These are phyloP conservation scores for Scatophagus argus DNA, from an alignment of 2,113 vertebrate species.

Conservation along the genomic window DNA sequence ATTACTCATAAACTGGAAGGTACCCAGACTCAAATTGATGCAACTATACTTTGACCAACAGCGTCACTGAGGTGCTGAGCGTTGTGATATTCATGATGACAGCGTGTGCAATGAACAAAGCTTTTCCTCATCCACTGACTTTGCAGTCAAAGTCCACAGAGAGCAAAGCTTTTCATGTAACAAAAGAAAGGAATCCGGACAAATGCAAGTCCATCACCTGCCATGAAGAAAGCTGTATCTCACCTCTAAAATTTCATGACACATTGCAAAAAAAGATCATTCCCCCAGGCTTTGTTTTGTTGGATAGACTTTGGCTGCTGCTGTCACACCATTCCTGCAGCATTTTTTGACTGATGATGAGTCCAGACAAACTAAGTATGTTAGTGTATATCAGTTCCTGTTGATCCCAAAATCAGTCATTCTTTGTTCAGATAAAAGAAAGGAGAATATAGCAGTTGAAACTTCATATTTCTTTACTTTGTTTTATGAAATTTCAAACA, in stretches of 20 bases:
- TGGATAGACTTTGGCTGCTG: slow-evolving; percentile 51
- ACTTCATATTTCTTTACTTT: background rate
- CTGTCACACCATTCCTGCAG: slow-evolving; percentile 45
- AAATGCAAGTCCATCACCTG: slow-evolving; percentile 50
- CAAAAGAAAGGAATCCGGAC: background rate
- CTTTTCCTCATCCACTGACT: slow-evolving; percentile 8
- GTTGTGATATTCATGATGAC: slow-evolving; percentile 44
- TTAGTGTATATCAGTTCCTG: slow-evolving; percentile 7
- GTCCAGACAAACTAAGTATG: slow-evolving; percentile 32
- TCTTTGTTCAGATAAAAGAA: background rate
- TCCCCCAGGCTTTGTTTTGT: slow-evolving; percentile 47
- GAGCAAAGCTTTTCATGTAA: slow-evolving; percentile 41
- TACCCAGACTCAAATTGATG: background rate
- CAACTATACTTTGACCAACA: background rate
- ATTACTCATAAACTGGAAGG: background rate
- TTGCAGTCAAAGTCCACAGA: slow-evolving; percentile 14
- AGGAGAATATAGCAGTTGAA: background rate
- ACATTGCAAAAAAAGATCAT: slow-evolving; percentile 44
- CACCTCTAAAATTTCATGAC: slow-evolving; percentile 52
- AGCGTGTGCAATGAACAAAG: slow-evolving; percentile 43
- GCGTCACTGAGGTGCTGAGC: slow-evolving; percentile 2
- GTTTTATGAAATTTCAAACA: background rate
- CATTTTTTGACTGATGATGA: slow-evolving; percentile 47
- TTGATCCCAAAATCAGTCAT: slow-evolving; percentile 18
- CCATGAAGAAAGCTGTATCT: slow-evolving; percentile 33